Percentiles rank a stretch among this genome's conserved stretches.
Conservation (phyloP, 2,113 vertebrate genomes). For the Colaptes auratus region DNA sequence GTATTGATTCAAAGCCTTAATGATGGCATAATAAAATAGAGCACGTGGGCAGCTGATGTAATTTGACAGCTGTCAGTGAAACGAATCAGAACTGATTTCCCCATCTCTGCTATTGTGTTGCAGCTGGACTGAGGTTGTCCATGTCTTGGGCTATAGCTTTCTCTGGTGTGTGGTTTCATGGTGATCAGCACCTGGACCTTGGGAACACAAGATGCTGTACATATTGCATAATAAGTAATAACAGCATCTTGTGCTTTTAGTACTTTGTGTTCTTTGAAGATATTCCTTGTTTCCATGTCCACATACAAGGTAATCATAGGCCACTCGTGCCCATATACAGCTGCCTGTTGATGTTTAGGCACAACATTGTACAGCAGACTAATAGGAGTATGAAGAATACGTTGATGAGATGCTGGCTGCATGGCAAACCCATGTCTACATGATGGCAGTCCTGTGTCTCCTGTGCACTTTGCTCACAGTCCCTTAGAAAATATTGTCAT, state of each 20-base stretch:
- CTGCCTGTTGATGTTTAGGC: neutral
- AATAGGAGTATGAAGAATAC: neutral
- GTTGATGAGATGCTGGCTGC: neutral
- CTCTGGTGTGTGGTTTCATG: rapidly evolving
- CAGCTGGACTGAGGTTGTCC: neutral
- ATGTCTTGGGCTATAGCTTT: neutral
- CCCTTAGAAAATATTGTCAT: neutral
- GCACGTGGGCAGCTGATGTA: neutral
- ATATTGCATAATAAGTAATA: neutral
- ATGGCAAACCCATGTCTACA: neutral
- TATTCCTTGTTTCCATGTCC: neutral
- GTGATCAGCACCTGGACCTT: neutral
- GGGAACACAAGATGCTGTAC: rapidly evolving
- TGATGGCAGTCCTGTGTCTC: neutral
- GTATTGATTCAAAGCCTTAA: rapidly evolving
- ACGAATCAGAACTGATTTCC: neutral
- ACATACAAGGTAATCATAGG: rapidly evolving
- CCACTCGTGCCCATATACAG: rapidly evolving
- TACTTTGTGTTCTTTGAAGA: neutral
- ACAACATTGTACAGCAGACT: neutral
- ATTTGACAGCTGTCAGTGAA: neutral
- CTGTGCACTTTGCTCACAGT: neutral
- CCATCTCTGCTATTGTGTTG: neutral
- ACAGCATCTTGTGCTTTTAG: neutral
- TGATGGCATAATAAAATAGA: neutral